A percentile compares a stretch with the other conserved stretches of the same genome.
Conservation (phyloP, 2,113 vertebrate species). For the Falcunculus frontatus region DNA sequence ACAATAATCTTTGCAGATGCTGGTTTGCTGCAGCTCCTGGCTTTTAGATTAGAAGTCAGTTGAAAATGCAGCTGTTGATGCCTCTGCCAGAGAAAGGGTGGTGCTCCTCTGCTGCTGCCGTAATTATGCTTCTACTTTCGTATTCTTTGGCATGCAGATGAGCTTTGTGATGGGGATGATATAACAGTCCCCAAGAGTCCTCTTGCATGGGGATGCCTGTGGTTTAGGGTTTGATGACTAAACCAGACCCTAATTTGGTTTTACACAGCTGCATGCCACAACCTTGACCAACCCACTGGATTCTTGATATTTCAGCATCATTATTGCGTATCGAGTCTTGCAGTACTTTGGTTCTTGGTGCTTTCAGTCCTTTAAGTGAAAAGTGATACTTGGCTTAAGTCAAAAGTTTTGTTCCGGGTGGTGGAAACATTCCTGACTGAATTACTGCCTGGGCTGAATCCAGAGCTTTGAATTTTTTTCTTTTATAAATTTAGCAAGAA, state of each 20-base stretch:
- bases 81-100: not conserved
- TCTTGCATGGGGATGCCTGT: not conserved
- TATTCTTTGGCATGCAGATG: not conserved
- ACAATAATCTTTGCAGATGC: not conserved
- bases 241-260: not conserved
- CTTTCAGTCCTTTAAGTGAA: not conserved
- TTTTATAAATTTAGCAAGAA: not conserved
- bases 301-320: not conserved
- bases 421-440: not conserved
- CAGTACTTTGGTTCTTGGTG: not conserved
- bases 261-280: rapidly evolving
- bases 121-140: not conserved
- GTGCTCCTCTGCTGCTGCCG: rapidly evolving
- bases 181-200: not conserved
- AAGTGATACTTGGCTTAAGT: not conserved
- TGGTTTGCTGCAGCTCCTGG: not conserved
- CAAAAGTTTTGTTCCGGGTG: not conserved
- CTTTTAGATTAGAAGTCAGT: not conserved
- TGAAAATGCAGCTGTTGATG: not conserved
- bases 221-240: not conserved
- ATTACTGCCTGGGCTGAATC: not conserved
- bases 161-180: not conserved
- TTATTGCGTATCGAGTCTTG: rapidly evolving
- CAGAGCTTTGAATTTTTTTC: not conserved
- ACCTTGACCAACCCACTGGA: not conserved